Conservation (phyloP, 2,888 invertebrate genomes). For the Drosophila meridionalis region DNA sequence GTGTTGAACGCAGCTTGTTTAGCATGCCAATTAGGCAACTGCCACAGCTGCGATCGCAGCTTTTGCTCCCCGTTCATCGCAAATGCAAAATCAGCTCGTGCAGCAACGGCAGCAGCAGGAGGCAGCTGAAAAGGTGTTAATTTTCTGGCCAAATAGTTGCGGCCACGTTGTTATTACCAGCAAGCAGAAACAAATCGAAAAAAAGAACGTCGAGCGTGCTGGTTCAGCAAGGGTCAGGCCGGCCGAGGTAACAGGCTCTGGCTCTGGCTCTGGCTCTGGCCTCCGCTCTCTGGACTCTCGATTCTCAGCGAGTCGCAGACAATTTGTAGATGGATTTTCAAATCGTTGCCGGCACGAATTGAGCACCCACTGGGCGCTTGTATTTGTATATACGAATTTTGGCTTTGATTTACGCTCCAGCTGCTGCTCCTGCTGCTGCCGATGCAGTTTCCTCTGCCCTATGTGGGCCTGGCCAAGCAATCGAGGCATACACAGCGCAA, state of each 20-base stretch:
- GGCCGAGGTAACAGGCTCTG: slow-evolving; percentile 50
- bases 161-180: slow-evolving; percentile 85
- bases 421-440: not conserved
- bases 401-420: slow-evolving; percentile 20
- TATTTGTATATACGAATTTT: slow-evolving; percentile 55
- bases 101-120: slow-evolving; percentile 56
- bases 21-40: slow-evolving; percentile 79
- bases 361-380: slow-evolving; percentile 55
- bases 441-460: not conserved
- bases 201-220: slow-evolving; percentile 82
- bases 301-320: slow-evolving; percentile 42
- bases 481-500: slow-evolving; percentile 1
- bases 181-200: slow-evolving; percentile 33
- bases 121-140: slow-evolving; percentile 83
- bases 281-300: slow-evolving; percentile 31
- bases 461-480: not conserved
- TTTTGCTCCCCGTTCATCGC: slow-evolving; percentile 61
- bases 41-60: slow-evolving; percentile 47
- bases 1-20: slow-evolving; percentile 81
- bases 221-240: slow-evolving; percentile 83
- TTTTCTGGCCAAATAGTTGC: slow-evolving; percentile 84
- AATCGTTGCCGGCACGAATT: slow-evolving; percentile 76
- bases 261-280: slow-evolving; percentile 61
- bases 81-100: slow-evolving; percentile 83
- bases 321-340: slow-evolving; percentile 78